These are phyloP conservation scores for Junco hyemalis DNA, from an alignment of 2,113 vertebrate species.

Conservation along the genomic window DNA sequence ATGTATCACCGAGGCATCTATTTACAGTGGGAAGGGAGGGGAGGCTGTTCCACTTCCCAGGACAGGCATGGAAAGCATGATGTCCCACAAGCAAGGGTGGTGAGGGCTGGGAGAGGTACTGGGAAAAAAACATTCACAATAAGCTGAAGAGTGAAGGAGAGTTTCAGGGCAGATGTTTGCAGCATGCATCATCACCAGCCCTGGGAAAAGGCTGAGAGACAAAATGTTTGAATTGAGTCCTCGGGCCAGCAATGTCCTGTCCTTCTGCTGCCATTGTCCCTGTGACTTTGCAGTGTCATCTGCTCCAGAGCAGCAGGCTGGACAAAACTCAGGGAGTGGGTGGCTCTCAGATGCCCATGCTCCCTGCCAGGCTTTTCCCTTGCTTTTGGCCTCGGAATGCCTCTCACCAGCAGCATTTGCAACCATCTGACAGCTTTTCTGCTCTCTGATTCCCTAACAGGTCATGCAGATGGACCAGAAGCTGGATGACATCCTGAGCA, in stretches of 20 bases:
- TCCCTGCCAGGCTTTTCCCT: not conserved
- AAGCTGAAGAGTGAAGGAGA: not conserved
- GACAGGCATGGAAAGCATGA: slow-evolving; percentile 42
- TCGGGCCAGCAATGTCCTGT: not conserved
- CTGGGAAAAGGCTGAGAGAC: slow-evolving; percentile 3
- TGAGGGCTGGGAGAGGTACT: slow-evolving; percentile 22
- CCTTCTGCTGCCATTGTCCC: not conserved
- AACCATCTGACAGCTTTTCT: not conserved
- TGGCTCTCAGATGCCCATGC: not conserved
- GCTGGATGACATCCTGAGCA: slow-evolving; percentile 64
- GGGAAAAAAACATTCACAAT: not conserved
- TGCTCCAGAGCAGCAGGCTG: not conserved
- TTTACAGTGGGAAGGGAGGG: slow-evolving; percentile 17
- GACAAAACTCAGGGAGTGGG: not conserved
- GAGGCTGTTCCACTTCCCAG: not conserved
- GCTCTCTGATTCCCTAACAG: slow-evolving; percentile 52
- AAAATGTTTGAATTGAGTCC: not conserved
- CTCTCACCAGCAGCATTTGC: not conserved
- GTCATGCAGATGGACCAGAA: slow-evolving; percentile 70
- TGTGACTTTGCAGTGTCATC: not conserved
- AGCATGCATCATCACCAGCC: slow-evolving; percentile 6
- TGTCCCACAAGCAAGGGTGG: not conserved
- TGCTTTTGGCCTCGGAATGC: not conserved
- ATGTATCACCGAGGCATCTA: not conserved
- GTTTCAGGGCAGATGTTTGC: slow-evolving; percentile 42